These are phyloP conservation scores for Micronisus gabar DNA, from an alignment of 2,113 vertebrate species.

Conservation along the genomic window DNA sequence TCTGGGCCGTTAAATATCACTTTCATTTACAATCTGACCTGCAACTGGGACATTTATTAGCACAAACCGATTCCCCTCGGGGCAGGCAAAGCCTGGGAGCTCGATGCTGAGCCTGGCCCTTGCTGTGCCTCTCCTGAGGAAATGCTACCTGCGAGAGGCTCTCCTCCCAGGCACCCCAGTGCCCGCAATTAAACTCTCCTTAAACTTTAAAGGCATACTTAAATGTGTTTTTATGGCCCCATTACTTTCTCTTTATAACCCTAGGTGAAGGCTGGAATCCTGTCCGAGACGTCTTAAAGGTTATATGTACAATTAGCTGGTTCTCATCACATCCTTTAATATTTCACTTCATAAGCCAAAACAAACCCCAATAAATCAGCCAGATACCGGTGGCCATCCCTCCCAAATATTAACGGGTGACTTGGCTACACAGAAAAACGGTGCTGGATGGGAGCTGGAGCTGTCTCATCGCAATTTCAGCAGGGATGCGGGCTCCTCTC, in stretches of 20 bases:
- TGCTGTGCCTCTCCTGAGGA: neutral
- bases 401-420: rapidly evolving
- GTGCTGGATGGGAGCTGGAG: neutral
- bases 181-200: constrained; percentile 62
- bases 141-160: neutral
- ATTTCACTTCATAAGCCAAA: constrained; percentile 25
- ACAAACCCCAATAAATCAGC: neutral
- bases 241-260: constrained; percentile 72
- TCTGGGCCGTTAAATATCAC: neutral
- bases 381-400: neutral
- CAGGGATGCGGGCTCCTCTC: neutral
- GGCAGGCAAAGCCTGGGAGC: neutral
- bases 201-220: constrained; percentile 71
- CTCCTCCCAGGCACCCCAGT: constrained; percentile 10
- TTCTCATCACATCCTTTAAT: constrained; percentile 33
- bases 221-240: constrained; percentile 66
- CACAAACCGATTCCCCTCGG: neutral
- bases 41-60: constrained; percentile 16
- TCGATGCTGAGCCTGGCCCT: neutral
- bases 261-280: constrained; percentile 64
- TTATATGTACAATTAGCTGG: constrained; percentile 64
- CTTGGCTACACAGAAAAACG: rapidly evolving
- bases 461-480: rapidly evolving
- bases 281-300: constrained; percentile 63
- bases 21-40: constrained; percentile 38